Evolutionary conservation across 2,888 invertebrate species (phyloP).

Genomic region (Drosophila neonasuta): DNA sequence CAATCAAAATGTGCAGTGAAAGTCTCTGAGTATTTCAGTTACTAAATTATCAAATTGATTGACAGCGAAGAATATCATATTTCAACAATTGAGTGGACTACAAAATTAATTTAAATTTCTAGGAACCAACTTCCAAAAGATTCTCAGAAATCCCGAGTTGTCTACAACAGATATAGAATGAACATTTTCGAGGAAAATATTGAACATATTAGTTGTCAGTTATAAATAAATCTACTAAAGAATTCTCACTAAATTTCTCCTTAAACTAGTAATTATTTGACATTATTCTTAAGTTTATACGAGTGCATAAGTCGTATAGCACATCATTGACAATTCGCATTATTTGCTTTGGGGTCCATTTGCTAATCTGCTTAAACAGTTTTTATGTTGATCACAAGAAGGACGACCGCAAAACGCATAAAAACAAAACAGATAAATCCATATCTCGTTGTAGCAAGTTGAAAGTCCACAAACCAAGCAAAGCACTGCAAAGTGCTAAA

Average conservation of each 20-base stretch:
- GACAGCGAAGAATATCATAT: not conserved
- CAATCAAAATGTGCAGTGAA: not conserved
- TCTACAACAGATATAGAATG: not conserved
- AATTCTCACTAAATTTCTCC: too few species aligned
- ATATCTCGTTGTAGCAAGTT: slow-evolving; percentile 31
- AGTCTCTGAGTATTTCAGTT: too few species aligned
- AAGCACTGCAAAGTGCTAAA: slow-evolving; percentile 45
- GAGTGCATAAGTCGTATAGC: not conserved
- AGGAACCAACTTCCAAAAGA: not conserved
- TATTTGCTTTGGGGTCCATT: not conserved
- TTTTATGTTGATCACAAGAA: slow-evolving; percentile 8
- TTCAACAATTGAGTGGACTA: not conserved
- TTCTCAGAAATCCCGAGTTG: not conserved
- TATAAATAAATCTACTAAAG: too few species aligned
- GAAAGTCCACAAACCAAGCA: slow-evolving; percentile 48
- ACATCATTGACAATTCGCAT: not conserved
- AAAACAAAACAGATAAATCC: slow-evolving; percentile 29
- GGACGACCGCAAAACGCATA: slow-evolving; percentile 4
- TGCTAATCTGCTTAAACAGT: slow-evolving; percentile 12
- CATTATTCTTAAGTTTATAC: not conserved
- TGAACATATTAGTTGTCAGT: not conserved
- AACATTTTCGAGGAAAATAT: not conserved
- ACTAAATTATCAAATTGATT: not conserved
- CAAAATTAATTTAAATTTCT: not conserved
- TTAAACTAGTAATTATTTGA: not conserved